These are phyloP conservation scores for Masnerella sp. DNA, from an alignment of 2,888 invertebrate genomes.

Conservation along the genomic window DNA sequence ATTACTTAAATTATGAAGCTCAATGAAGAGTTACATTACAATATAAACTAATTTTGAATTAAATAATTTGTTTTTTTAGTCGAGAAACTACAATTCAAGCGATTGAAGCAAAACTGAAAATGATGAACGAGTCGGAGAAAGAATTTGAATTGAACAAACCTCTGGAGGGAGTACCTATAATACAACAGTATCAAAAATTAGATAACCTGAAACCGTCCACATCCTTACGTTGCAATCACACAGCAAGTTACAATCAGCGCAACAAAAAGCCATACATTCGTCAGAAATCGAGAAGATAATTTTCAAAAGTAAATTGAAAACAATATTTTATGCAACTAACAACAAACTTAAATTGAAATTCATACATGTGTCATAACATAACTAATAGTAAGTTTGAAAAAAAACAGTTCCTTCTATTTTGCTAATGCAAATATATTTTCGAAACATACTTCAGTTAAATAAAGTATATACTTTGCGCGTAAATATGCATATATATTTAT, in stretches of 20 bases:
- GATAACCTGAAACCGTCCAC: constrained; percentile 75
- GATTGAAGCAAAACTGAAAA: constrained; percentile 91
- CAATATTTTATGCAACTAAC: constrained; percentile 22
- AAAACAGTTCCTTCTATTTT: constrained; percentile 58
- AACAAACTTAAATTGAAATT: constrained; percentile 27
- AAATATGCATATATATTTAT: constrained; percentile 36
- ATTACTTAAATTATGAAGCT: no score
- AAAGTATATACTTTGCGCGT: constrained; percentile 13
- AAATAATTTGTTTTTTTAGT: no score
- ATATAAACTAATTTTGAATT: no score
- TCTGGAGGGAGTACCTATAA: constrained; percentile 83
- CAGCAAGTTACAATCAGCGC: constrained; percentile 67
- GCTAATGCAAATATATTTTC: constrained; percentile 51
- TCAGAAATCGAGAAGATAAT: constrained; percentile 75
- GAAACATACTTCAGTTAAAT: constrained; percentile 41
- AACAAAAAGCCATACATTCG: constrained; percentile 74
- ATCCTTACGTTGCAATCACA: constrained; percentile 68
- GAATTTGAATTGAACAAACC: constrained; percentile 87
- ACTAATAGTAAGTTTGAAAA: constrained; percentile 23
- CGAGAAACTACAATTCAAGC: constrained; percentile 90
- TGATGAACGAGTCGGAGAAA: constrained; percentile 85
- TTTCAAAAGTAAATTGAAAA: neutral
- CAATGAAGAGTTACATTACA: no score
- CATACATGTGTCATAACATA: constrained; percentile 12
- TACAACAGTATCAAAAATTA: constrained; percentile 83